Evolutionary conservation across 1,140 invertebrate genomes (phyloP).

Genomic region (Aphidius ervi): DNA sequence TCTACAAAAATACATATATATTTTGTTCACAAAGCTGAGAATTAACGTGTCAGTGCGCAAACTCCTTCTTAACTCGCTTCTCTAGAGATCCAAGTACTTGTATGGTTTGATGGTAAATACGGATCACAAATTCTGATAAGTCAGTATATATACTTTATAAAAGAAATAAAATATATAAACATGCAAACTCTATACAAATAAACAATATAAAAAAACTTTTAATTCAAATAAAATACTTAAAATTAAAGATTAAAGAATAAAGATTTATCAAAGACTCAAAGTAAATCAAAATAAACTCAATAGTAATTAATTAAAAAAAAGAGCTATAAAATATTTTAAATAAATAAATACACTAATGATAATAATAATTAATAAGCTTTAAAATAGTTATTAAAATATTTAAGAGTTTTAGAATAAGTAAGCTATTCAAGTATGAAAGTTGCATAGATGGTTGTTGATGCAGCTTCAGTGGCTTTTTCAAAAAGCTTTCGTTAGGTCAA

Average conservation of each 20-base stretch:
- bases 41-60: constrained; percentile 7
- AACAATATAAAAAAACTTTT: too few relatives aligned
- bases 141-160: constrained; percentile 11
- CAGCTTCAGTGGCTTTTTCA: background rate
- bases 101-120: constrained; percentile 7
- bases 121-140: constrained; percentile 14
- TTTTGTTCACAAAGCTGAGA: constrained; percentile 9
- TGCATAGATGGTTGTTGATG: background rate
- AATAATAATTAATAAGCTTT: background rate
- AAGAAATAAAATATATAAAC: background rate
- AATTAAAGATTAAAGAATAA: too few relatives aligned
- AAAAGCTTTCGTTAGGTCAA: too few relatives aligned
- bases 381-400: background rate
- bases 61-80: constrained; percentile 10
- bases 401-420: background rate
- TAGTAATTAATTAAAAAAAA: too few relatives aligned
- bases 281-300: too few relatives aligned
- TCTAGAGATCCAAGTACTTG: background rate
- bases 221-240: too few relatives aligned
- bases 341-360: background rate
- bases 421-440: too few relatives aligned
- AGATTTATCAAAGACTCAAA: too few relatives aligned
- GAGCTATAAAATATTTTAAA: background rate
- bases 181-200: background rate
- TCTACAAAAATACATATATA: background rate